These are phyloP conservation scores for Gymnopithys bicolor DNA, from an alignment of 2,797 vertebrate genomes.

Conservation along the genomic window DNA sequence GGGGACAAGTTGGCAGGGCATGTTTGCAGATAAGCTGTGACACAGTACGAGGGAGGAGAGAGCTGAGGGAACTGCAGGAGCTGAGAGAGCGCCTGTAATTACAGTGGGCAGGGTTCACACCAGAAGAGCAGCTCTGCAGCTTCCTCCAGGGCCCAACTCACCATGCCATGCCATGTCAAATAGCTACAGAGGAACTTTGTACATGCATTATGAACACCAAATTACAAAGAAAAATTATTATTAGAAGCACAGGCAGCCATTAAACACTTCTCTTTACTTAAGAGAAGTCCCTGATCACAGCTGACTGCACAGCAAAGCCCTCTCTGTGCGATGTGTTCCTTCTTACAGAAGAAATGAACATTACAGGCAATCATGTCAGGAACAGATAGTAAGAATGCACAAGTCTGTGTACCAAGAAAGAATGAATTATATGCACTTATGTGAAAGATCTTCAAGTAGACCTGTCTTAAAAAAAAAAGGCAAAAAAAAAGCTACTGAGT, in stretches of 20 bases:
- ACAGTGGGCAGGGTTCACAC: neutral
- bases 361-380: neutral
- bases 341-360: neutral
- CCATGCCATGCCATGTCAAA: neutral
- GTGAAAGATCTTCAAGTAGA: neutral
- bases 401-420: neutral
- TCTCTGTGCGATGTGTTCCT: neutral
- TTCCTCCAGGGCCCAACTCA: neutral
- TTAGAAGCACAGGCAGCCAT: neutral
- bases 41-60: neutral
- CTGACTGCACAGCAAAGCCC: neutral
- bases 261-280: neutral
- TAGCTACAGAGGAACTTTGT: neutral
- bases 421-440: neutral
- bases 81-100: neutral
- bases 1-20: neutral
- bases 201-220: neutral
- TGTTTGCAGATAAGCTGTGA: neutral
- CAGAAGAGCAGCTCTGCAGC: neutral
- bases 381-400: neutral
- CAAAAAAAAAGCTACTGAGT: fast-evolving
- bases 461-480: neutral
- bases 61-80: neutral
- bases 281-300: neutral
- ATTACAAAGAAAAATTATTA: neutral